Percentiles rank a stretch among this genome's conserved stretches.
These are phyloP conservation scores for Momotus momota DNA, from an alignment of 2,797 vertebrate species.

Conservation along the genomic window DNA sequence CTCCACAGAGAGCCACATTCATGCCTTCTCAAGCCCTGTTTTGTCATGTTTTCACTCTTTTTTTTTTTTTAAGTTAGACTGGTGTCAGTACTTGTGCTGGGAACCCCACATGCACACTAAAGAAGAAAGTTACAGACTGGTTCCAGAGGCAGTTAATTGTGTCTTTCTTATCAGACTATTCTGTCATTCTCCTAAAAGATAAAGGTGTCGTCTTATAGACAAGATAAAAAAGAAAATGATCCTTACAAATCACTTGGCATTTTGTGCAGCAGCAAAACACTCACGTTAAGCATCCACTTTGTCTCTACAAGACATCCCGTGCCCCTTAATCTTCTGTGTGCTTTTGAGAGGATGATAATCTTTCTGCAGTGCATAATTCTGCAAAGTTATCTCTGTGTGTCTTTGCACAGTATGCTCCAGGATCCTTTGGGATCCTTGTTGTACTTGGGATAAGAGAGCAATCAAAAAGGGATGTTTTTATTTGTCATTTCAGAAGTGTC, in stretches of 20 bases:
- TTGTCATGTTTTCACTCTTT: neutral
- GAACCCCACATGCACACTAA: neutral
- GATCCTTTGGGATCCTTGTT: neutral
- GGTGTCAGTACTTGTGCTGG: neutral
- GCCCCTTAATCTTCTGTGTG: neutral
- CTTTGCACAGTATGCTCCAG: neutral
- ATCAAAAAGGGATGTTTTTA: neutral
- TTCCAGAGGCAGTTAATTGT: neutral
- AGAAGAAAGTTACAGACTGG: neutral
- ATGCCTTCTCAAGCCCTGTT: constrained; percentile 7
- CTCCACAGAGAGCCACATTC: constrained; percentile 21
- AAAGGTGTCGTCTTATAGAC: neutral
- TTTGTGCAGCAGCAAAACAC: constrained; percentile 15
- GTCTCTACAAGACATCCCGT: neutral
- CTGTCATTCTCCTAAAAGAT: neutral
- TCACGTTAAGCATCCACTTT: neutral
- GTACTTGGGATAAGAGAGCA: neutral
- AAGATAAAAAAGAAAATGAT: neutral
- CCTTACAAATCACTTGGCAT: constrained; percentile 55
- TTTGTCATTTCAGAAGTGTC: neutral
- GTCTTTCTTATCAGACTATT: neutral
- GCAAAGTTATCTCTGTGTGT: neutral
- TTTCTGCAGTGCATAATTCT: neutral
- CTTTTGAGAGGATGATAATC: constrained; percentile 1
- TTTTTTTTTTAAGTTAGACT: neutral